Evolutionary conservation across 2,888 invertebrate genomes (phyloP).

Genomic region (Melanophora roralis): DNA sequence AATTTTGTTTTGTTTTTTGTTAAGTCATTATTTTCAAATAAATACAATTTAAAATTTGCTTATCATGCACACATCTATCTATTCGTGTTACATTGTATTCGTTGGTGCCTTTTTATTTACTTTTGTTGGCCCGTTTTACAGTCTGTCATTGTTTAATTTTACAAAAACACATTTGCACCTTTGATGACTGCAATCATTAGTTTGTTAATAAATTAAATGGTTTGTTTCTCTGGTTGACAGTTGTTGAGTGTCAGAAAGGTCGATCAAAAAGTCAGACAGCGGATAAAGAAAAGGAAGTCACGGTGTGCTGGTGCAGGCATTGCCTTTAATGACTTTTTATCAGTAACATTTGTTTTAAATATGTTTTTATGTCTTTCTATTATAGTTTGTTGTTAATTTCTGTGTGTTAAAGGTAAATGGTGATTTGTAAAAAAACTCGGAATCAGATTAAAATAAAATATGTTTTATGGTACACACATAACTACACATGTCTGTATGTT

Average conservation of each 20-base stretch:
- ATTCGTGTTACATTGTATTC: too few species aligned
- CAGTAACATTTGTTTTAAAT: constrained; percentile 7
- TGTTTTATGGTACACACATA: not conserved
- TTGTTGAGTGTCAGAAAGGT: not conserved
- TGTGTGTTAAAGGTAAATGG: too few species aligned
- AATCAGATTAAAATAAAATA: not conserved
- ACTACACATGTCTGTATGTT: too few species aligned
- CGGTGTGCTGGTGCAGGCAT: not conserved
- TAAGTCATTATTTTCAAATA: constrained; percentile 38
- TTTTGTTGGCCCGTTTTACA: not conserved
- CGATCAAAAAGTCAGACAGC: not conserved
- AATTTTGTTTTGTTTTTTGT: constrained; percentile 4
- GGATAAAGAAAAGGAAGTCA: not conserved
- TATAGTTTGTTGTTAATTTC: not conserved
- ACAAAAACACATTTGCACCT: constrained; percentile 40
- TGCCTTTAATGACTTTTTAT: constrained; percentile 25
- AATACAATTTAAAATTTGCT: not conserved
- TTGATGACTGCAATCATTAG: constrained; percentile 24
- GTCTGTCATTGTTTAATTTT: constrained; percentile 15
- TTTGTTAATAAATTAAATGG: constrained; percentile 10
- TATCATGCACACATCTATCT: constrained; percentile 9
- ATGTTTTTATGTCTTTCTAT: constrained; percentile 5
- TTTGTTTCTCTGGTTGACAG: not conserved
- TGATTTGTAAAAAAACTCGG: constrained; percentile 31
- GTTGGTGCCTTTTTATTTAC: not conserved